phyloP scores from a whole-genome alignment of 2,888 invertebrate species.

The Drosophila nigricruria region DNA sequence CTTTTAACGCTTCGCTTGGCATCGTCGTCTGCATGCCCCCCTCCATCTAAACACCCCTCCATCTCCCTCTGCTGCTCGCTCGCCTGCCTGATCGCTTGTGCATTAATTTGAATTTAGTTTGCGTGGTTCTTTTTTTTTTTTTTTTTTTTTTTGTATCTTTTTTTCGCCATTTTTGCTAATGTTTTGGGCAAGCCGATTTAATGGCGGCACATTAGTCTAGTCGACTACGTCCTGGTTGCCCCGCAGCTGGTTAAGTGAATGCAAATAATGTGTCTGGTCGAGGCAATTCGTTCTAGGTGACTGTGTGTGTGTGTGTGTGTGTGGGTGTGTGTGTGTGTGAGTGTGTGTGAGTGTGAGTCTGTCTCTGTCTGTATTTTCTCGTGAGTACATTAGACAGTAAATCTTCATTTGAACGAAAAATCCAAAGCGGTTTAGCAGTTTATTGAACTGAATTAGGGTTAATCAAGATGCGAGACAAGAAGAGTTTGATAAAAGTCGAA shows the following conservation, averaged over 20 bases:
- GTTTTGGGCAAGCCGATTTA: conserved; percentile 68
- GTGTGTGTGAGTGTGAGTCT: conserved; percentile 1
- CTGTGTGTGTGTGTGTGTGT: not conserved
- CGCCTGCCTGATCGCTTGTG: conserved; percentile 54
- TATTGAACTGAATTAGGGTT: conserved; percentile 11
- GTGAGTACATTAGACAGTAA: conserved; percentile 10
- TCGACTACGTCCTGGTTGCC: conserved; percentile 19
- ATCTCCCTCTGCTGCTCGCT: not conserved
- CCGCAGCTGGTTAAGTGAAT: conserved; percentile 21
- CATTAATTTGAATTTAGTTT: conserved; percentile 67
- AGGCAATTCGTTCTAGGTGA: conserved; percentile 10
- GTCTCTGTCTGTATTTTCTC: not conserved
- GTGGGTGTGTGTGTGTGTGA: not conserved
- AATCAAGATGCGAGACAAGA: not conserved
- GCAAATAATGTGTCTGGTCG: conserved; percentile 44
- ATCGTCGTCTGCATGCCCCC: conserved; percentile 31
- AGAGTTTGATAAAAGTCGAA: not conserved
- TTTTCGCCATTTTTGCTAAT: conserved; percentile 51
- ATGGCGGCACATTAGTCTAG: conserved; percentile 64
- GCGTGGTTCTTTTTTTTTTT: conserved; percentile 10
- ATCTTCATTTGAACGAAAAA: conserved; percentile 1
- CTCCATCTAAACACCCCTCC: not conserved
- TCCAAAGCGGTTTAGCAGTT: conserved; percentile 7
- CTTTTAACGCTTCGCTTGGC: conserved; percentile 66
- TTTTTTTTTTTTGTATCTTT: conserved; percentile 19